Evolutionary conservation across 2,797 vertebrate genomes (phyloP).

Genomic region (Urosaurus nigricauda): DNA sequence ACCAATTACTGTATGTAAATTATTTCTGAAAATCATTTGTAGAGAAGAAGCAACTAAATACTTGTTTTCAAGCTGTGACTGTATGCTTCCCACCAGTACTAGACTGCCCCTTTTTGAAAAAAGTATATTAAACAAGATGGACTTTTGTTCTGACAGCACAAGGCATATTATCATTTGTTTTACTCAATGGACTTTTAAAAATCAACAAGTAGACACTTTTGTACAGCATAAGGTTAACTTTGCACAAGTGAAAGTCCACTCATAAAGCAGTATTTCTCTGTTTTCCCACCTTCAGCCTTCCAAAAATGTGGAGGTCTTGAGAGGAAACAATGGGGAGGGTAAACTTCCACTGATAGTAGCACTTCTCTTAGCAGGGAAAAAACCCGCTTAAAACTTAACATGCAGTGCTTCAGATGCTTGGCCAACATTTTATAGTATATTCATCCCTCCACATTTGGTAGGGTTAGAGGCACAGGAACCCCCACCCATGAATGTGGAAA

Average conservation of each 20-base stretch:
- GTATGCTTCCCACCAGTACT: background rate
- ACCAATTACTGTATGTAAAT: background rate
- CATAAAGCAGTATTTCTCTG: too few relatives aligned
- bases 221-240: too few relatives aligned
- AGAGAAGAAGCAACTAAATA: background rate
- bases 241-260: too few relatives aligned
- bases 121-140: background rate
- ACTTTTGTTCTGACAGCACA: background rate
- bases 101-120: background rate
- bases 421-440: background rate
- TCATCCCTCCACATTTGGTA: too few relatives aligned
- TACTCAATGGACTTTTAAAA: too few relatives aligned
- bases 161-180: background rate
- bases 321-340: background rate
- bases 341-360: background rate
- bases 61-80: background rate
- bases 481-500: too few relatives aligned
- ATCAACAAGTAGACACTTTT: too few relatives aligned
- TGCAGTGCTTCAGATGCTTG: background rate
- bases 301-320: background rate
- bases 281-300: too few relatives aligned
- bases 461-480: too few relatives aligned
- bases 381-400: background rate
- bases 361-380: background rate
- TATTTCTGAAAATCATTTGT: background rate